Conservation (phyloP, 2,888 invertebrate species). For the Imbricaverruca yamaguchii region DNA sequence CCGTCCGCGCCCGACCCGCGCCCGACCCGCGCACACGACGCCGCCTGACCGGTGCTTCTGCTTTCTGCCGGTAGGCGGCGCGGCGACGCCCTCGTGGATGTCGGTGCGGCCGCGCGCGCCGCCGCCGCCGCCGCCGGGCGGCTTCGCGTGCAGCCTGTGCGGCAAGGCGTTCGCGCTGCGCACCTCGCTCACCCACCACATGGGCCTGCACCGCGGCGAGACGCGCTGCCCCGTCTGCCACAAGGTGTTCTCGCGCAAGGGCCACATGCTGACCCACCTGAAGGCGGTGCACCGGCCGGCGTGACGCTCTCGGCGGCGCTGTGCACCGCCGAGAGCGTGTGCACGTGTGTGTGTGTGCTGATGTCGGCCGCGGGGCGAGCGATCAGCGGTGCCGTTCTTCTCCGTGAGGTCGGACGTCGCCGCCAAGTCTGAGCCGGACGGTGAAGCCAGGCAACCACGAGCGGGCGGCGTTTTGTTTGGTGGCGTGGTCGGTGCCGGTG, state of each 20-base stretch:
- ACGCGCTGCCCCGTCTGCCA: constrained; percentile 4
- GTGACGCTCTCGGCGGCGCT: constrained; percentile 28
- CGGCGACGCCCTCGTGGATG: constrained; percentile 33
- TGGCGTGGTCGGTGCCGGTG: too few relatives aligned
- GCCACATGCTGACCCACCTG: constrained; percentile 33
- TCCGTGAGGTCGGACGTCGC: too few relatives aligned
- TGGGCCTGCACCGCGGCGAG: background rate
- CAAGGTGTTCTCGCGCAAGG: constrained; percentile 36
- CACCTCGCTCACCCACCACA: background rate
- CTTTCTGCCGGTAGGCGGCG: constrained; percentile 35
- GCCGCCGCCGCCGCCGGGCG: background rate
- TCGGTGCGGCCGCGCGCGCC: constrained; percentile 35
- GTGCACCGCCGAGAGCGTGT: too few relatives aligned
- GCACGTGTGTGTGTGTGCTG: too few relatives aligned
- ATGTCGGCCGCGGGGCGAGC: too few relatives aligned
- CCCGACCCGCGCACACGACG: constrained; percentile 23
- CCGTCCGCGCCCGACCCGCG: constrained; percentile 24
- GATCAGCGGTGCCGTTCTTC: too few relatives aligned
- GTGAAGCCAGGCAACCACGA: too few relatives aligned
- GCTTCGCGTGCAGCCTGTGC: constrained; percentile 34
- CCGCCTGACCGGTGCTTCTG: constrained; percentile 33
- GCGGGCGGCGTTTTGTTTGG: too few relatives aligned
- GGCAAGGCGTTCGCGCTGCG: constrained; percentile 29
- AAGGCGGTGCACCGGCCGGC: constrained; percentile 27
- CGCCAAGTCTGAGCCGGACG: too few relatives aligned